A percentile compares a stretch with the other conserved stretches of the same genome.
phyloP scores from a whole-genome alignment of 2,113 vertebrate species.

The Laticauda colubrina region DNA sequence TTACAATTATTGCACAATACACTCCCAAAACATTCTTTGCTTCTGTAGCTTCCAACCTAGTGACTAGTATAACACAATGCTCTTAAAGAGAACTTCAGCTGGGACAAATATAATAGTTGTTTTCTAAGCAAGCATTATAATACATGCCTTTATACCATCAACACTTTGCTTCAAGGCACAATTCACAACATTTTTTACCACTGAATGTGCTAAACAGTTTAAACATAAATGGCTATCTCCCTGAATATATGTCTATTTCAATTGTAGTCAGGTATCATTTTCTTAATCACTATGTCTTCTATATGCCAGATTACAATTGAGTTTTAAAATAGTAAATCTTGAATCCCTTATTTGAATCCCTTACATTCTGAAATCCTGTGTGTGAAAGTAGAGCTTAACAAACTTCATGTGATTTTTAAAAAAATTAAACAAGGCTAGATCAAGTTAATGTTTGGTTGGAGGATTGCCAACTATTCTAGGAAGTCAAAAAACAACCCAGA shows the following conservation, averaged over 20 bases:
- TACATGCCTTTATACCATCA: neutral
- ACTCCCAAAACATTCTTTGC: neutral
- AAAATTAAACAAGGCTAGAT: neutral
- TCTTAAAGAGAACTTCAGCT: neutral
- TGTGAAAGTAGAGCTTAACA: neutral
- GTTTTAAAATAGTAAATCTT: neutral
- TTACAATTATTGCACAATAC: neutral
- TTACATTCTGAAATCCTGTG: neutral
- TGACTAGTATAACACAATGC: neutral
- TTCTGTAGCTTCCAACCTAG: neutral
- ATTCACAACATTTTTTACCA: neutral
- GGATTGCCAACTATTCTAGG: neutral
- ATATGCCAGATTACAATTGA: neutral
- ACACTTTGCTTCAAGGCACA: neutral
- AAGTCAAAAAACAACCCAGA: neutral
- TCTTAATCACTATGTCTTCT: neutral
- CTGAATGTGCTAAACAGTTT: neutral
- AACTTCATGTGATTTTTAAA: neutral
- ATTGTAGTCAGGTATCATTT: neutral
- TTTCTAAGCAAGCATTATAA: neutral
- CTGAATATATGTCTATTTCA: neutral
- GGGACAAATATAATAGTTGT: neutral
- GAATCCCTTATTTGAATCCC: neutral
- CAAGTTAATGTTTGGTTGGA: neutral
- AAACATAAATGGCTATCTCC: neutral